These are phyloP conservation scores for Athrips mouffetella DNA, from an alignment of 2,888 invertebrate genomes.

Conservation along the genomic window DNA sequence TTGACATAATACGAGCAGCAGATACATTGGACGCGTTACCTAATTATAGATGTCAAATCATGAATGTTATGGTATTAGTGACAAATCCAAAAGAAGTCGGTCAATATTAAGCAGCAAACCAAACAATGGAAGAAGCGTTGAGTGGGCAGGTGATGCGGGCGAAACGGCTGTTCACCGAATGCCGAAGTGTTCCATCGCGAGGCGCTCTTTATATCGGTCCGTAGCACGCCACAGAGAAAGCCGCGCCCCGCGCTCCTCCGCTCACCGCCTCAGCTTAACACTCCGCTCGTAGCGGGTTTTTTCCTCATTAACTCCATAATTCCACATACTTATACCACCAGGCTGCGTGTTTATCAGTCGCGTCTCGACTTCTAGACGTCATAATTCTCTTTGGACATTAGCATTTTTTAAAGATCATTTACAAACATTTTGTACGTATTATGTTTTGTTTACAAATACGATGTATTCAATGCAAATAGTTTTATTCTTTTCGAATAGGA, in stretches of 20 bases:
- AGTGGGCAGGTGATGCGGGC: conserved; percentile 65
- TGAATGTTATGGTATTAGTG: conserved; percentile 61
- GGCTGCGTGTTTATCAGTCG: conserved; percentile 63
- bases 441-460: conserved; percentile 2
- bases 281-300: conserved; percentile 70
- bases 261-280: conserved; percentile 51
- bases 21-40: conserved; percentile 66
- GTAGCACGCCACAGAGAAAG: conserved; percentile 71
- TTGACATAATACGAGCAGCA: conserved; percentile 68
- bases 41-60: conserved; percentile 60
- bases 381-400: conserved; percentile 38
- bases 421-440: conserved; percentile 13
- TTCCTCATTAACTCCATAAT: conserved; percentile 75
- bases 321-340: conserved; percentile 52
- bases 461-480: conserved; percentile 4
- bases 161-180: conserved; percentile 77
- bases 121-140: conserved; percentile 53
- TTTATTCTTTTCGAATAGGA: background rate
- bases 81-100: conserved; percentile 49
- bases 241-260: conserved; percentile 67
- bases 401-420: conserved; percentile 20
- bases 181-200: conserved; percentile 72
- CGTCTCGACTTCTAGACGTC: conserved; percentile 51
- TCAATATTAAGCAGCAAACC: conserved; percentile 51
- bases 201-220: conserved; percentile 73